A percentile compares a stretch with the other conserved stretches of the same genome.
Conservation (phyloP, 2,113 vertebrate species). For the Galemys pyrenaicus region DNA sequence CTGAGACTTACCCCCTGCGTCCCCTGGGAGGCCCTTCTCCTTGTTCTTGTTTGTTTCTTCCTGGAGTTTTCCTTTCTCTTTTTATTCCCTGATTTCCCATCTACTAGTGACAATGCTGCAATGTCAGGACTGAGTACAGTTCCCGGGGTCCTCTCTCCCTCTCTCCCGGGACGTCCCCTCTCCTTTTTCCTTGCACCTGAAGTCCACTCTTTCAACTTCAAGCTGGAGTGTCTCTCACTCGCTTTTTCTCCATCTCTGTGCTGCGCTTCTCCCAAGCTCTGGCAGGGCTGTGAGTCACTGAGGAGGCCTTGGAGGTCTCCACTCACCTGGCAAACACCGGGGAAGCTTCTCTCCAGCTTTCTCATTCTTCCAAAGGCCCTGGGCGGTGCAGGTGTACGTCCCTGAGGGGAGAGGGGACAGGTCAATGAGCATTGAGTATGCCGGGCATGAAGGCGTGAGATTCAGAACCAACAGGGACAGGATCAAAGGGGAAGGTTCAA, state of each 20-base stretch:
- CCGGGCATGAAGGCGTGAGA: background rate
- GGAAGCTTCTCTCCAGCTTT: slow-evolving; percentile 78
- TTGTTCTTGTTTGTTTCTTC: background rate
- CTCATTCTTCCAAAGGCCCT: slow-evolving; percentile 84
- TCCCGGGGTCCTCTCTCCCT: background rate
- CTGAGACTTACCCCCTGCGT: too few relatives aligned
- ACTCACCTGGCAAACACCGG: slow-evolving; percentile 86
- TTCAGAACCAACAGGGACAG: background rate
- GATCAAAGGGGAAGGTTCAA: background rate
- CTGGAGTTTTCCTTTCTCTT: background rate
- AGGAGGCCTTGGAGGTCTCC: background rate
- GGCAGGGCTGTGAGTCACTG: background rate
- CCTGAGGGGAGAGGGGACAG: slow-evolving; percentile 71
- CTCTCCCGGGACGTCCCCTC: background rate
- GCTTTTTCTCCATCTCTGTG: background rate
- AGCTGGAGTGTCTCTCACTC: background rate
- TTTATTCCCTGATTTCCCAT: background rate
- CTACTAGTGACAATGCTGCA: background rate
- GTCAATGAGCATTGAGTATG: background rate
- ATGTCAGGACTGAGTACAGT: background rate
- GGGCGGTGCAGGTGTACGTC: slow-evolving; percentile 82
- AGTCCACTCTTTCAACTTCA: background rate
- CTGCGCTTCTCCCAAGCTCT: background rate
- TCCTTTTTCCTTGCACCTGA: background rate
- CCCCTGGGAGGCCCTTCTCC: too few relatives aligned